These are phyloP conservation scores for Maccullochella peelii DNA, from an alignment of 2,113 vertebrate genomes.

Conservation along the genomic window DNA sequence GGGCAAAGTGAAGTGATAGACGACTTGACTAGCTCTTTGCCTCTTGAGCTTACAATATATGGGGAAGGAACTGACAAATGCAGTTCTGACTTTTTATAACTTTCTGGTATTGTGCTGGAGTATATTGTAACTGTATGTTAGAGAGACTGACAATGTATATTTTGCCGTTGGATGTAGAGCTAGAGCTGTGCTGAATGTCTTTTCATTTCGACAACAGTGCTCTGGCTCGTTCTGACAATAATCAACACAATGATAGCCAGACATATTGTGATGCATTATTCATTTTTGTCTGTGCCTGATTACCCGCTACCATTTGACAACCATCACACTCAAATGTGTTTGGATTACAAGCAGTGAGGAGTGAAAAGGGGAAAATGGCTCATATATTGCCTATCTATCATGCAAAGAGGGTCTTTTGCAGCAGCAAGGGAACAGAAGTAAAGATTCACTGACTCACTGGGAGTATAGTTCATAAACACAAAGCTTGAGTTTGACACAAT, in stretches of 20 bases:
- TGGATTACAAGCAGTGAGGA: slow-evolving; percentile 72
- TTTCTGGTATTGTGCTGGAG: slow-evolving; percentile 18
- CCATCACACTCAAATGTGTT: slow-evolving; percentile 79
- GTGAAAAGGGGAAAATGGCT: slow-evolving; percentile 62
- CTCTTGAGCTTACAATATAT: slow-evolving; percentile 47
- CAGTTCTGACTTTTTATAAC: slow-evolving; percentile 39
- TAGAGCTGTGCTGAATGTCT: slow-evolving; percentile 31
- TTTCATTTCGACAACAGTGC: slow-evolving; percentile 59
- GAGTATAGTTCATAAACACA: slow-evolving; percentile 66
- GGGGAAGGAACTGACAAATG: slow-evolving; percentile 47
- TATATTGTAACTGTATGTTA: neutral
- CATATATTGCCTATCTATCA: slow-evolving; percentile 67
- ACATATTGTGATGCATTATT: slow-evolving; percentile 81
- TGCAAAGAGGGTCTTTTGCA: slow-evolving; percentile 62
- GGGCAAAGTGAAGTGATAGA: slow-evolving; percentile 60
- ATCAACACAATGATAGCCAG: slow-evolving; percentile 75
- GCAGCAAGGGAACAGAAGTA: slow-evolving; percentile 40
- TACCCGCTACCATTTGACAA: slow-evolving; percentile 75
- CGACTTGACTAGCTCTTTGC: slow-evolving; percentile 32
- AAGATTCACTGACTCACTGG: slow-evolving; percentile 41
- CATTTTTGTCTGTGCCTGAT: slow-evolving; percentile 76
- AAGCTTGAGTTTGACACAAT: slow-evolving; percentile 62
- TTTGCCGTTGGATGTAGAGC: slow-evolving; percentile 4
- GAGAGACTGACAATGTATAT: slow-evolving; percentile 10
- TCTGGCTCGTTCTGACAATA: slow-evolving; percentile 64